phyloP scores from a whole-genome alignment of 2,888 invertebrate genomes.

The Cecidostiba fungosa region DNA sequence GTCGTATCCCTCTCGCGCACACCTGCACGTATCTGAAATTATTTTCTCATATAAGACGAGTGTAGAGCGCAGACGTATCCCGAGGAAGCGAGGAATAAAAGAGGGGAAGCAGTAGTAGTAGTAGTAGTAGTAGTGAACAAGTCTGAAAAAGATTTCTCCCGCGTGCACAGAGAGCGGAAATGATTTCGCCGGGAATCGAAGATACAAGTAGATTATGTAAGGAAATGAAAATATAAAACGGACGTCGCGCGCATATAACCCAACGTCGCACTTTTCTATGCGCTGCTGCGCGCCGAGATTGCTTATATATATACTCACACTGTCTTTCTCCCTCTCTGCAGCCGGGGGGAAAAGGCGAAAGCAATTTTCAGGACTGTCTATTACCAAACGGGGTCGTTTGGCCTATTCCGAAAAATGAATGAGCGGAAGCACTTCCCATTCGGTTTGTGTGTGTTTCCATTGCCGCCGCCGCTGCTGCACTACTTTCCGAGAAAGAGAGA shows the following conservation, averaged over 20 bases:
- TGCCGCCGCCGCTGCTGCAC: not conserved
- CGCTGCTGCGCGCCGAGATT: slow-evolving; percentile 32
- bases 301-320: slow-evolving; percentile 36
- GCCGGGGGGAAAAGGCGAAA: slow-evolving; percentile 32
- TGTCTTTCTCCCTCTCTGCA: not conserved
- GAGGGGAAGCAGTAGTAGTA: not conserved
- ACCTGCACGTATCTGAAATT: slow-evolving; percentile 3
- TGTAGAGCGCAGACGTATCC: not conserved
- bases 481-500: not conserved
- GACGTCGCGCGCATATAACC: not conserved
- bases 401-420: slow-evolving; percentile 52
- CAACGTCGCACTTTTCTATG: not conserved
- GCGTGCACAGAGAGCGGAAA: slow-evolving; percentile 13
- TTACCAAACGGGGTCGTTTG: slow-evolving; percentile 37
- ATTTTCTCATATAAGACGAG: slow-evolving; percentile 1
- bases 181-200: slow-evolving; percentile 44
- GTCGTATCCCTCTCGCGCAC: not conserved
- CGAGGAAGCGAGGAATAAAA: not conserved
- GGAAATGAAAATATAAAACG: slow-evolving; percentile 51
- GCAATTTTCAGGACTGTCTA: slow-evolving; percentile 55
- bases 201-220: slow-evolving; percentile 46
- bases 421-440: slow-evolving; percentile 47
- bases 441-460: not conserved
- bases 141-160: slow-evolving; percentile 12
- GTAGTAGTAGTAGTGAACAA: not conserved